Conservation (phyloP, 1,140 invertebrate species). For the Zaprionus davidi region DNA sequence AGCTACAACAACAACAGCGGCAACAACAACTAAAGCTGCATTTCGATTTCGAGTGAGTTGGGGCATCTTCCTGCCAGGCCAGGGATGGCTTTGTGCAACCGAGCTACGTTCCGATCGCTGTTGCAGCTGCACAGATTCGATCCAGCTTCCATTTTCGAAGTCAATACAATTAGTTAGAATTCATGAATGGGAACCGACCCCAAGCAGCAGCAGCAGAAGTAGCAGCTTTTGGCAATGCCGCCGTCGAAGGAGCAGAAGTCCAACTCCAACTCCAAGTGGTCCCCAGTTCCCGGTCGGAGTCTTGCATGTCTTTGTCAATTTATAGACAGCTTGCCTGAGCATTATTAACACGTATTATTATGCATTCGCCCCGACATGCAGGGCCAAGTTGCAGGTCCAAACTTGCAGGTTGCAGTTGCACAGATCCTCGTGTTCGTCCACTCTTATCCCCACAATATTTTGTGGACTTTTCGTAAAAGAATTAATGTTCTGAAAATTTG, state of each 20-base stretch:
- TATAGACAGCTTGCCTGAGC: slow-evolving; percentile 82
- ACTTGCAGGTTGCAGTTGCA: slow-evolving; percentile 26
- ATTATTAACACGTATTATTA: slow-evolving; percentile 84
- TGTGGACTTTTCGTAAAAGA: slow-evolving; percentile 43
- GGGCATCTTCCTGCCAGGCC: slow-evolving; percentile 56
- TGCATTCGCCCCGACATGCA: slow-evolving; percentile 46
- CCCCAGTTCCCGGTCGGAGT: slow-evolving; percentile 33
- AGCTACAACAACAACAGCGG: slow-evolving; percentile 16
- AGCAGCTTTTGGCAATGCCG: slow-evolving; percentile 70
- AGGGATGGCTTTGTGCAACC: slow-evolving; percentile 45
- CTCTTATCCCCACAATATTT: slow-evolving; percentile 26
- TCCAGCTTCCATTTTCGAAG: slow-evolving; percentile 66
- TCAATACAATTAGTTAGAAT: slow-evolving; percentile 82
- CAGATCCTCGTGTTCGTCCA: slow-evolving; percentile 20
- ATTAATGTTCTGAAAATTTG: slow-evolving; percentile 72
- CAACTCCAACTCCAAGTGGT: background rate
- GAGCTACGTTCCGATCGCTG: slow-evolving; percentile 49
- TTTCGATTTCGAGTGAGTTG: slow-evolving; percentile 31
- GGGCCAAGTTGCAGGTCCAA: slow-evolving; percentile 20
- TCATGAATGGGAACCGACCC: slow-evolving; percentile 57
- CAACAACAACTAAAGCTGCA: slow-evolving; percentile 47
- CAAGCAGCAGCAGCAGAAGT: slow-evolving; percentile 3
- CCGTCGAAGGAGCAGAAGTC: slow-evolving; percentile 19
- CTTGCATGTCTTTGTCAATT: slow-evolving; percentile 84
- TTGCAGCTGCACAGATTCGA: slow-evolving; percentile 81